These are phyloP conservation scores for Philopotamus ludificatus DNA, from an alignment of 1,140 invertebrate genomes.

Conservation along the genomic window DNA sequence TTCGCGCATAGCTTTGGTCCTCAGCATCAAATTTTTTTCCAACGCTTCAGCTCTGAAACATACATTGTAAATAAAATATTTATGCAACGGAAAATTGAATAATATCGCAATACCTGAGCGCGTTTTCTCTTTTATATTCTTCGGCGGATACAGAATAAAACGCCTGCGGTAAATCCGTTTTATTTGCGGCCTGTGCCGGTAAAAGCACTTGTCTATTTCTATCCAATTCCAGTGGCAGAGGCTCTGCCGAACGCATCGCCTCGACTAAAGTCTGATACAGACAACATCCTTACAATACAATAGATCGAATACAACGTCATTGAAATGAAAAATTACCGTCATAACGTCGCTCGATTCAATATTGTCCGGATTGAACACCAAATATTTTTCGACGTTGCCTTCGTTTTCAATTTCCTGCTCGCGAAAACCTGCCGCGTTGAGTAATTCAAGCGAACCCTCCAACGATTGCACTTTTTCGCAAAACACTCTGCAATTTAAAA, in stretches of 20 bases:
- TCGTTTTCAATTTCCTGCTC: slow-evolving; percentile 56
- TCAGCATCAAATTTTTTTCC: slow-evolving; percentile 76
- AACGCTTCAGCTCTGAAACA: slow-evolving; percentile 68
- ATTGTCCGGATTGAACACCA: slow-evolving; percentile 62
- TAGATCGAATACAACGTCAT: background rate
- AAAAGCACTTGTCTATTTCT: slow-evolving; percentile 80
- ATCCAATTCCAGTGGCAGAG: slow-evolving; percentile 80
- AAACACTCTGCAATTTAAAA: slow-evolving; percentile 54
- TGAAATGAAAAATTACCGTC: slow-evolving; percentile 47
- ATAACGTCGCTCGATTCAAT: slow-evolving; percentile 58
- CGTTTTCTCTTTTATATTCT: slow-evolving; percentile 83
- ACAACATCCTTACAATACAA: background rate
- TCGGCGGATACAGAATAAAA: slow-evolving; percentile 79
- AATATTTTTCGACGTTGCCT: slow-evolving; percentile 61
- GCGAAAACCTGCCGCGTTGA: slow-evolving; percentile 80
- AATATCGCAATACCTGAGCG: slow-evolving; percentile 57
- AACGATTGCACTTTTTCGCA: slow-evolving; percentile 76
- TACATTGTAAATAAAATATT: background rate
- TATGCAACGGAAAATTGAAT: background rate
- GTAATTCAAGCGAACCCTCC: slow-evolving; percentile 78
- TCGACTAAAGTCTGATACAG: slow-evolving; percentile 66
- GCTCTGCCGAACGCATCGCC: slow-evolving; percentile 74
- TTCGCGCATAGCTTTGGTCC: slow-evolving; percentile 92
- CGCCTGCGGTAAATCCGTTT: slow-evolving; percentile 72
- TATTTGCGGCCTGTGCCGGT: slow-evolving; percentile 68